A percentile compares a stretch with the other conserved stretches of the same genome.
Evolutionary conservation across 2,888 invertebrate genomes (phyloP).

Genomic region (Podabrus alpinus): DNA sequence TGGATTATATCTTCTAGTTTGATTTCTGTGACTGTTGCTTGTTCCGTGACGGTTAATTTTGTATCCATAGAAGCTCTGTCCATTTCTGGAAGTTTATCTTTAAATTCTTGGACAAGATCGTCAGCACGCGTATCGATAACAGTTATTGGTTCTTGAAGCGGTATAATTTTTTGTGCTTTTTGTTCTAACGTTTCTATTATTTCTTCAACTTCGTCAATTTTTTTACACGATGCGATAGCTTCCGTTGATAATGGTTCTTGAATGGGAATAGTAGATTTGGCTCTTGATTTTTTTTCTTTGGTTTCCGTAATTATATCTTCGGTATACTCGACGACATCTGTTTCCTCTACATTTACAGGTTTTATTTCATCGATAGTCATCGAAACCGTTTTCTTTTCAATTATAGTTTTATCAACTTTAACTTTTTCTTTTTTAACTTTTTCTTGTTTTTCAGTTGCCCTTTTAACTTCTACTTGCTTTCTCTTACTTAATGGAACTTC

Average conservation of each 20-base stretch:
- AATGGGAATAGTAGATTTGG: conserved; percentile 61
- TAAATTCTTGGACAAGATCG: conserved; percentile 59
- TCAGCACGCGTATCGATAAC: conserved; percentile 63
- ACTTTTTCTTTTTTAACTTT: conserved; percentile 59
- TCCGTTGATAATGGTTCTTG: conserved; percentile 64
- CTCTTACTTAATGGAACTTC: conserved; percentile 57
- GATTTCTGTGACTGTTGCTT: conserved; percentile 56
- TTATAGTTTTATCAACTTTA: conserved; percentile 47
- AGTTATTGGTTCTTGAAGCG: conserved; percentile 63
- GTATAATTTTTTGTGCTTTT: conserved; percentile 56
- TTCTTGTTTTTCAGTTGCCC: conserved; percentile 58
- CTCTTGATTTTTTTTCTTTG: conserved; percentile 54
- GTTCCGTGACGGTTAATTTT: conserved; percentile 49
- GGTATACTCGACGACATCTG: conserved; percentile 62
- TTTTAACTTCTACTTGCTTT: conserved; percentile 51
- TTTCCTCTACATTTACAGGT: conserved; percentile 58
- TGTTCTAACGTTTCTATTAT: conserved; percentile 50
- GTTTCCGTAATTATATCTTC: conserved; percentile 58
- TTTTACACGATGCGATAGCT: conserved; percentile 66
- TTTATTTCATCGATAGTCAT: conserved; percentile 55
- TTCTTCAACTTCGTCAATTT: conserved; percentile 61
- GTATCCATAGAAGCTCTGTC: conserved; percentile 42
- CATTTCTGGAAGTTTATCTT: conserved; percentile 48
- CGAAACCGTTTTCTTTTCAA: conserved; percentile 41
- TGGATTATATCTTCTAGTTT: conserved; percentile 62